These are phyloP conservation scores for Caenorhabditis becei DNA, from an alignment of 2,888 invertebrate genomes.

Conservation along the genomic window DNA sequence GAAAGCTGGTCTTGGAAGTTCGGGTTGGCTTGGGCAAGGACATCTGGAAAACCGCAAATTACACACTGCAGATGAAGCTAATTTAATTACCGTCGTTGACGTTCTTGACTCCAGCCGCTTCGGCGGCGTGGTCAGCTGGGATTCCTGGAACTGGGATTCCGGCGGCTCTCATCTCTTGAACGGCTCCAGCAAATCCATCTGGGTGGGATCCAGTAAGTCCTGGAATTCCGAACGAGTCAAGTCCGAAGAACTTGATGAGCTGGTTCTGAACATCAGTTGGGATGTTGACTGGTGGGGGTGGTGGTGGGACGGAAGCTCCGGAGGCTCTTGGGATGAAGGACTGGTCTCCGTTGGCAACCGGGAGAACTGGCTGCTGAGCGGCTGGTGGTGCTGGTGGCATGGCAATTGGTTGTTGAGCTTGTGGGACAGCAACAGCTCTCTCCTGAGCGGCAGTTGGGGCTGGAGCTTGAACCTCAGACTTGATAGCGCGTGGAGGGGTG, in stretches of 20 bases:
- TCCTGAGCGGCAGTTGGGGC: slow-evolving; percentile 55
- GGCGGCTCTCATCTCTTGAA: slow-evolving; percentile 80
- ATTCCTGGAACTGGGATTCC: slow-evolving; percentile 80
- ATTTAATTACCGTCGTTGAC: slow-evolving; percentile 39
- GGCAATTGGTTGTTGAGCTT: slow-evolving; percentile 62
- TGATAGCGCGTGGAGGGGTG: slow-evolving; percentile 74
- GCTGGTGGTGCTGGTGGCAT: slow-evolving; percentile 66
- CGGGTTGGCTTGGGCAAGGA: slow-evolving; percentile 80
- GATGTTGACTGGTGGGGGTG: slow-evolving; percentile 80
- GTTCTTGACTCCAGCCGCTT: slow-evolving; percentile 70
- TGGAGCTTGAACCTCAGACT: slow-evolving; percentile 54
- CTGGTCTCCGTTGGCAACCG: slow-evolving; percentile 68
- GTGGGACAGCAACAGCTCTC: slow-evolving; percentile 64
- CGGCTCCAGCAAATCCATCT: slow-evolving; percentile 80
- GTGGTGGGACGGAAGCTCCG: slow-evolving; percentile 55
- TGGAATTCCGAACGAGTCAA: slow-evolving; percentile 81
- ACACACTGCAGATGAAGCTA: background rate
- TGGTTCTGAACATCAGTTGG: slow-evolving; percentile 81
- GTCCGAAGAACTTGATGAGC: slow-evolving; percentile 81
- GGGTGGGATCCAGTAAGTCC: slow-evolving; percentile 81
- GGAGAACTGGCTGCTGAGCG: slow-evolving; percentile 67
- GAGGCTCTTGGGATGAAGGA: slow-evolving; percentile 65
- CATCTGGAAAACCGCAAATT: slow-evolving; percentile 64
- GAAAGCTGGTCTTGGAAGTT: slow-evolving; percentile 78
- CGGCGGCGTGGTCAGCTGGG: slow-evolving; percentile 73